Evolutionary conservation across 2,113 vertebrate species (phyloP).

Genomic region (Tachysurus fulvidraco): DNA sequence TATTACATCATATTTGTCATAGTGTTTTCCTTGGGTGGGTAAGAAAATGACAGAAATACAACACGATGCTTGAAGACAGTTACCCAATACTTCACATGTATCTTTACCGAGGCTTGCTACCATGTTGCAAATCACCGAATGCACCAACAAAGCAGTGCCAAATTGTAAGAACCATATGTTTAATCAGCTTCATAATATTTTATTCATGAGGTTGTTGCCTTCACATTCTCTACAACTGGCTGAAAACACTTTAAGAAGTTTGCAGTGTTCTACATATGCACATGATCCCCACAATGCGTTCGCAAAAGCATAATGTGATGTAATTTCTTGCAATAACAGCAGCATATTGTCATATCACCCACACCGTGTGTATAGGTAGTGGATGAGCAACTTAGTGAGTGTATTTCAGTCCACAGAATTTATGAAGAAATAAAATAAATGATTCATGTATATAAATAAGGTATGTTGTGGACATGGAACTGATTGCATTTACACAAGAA

Average conservation of each 20-base stretch:
- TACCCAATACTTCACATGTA: neutral
- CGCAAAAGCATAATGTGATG: constrained; percentile 34
- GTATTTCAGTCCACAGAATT: constrained; percentile 53
- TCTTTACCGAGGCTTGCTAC: neutral
- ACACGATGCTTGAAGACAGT: neutral
- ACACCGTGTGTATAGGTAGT: constrained; percentile 12
- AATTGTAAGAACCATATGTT: constrained; percentile 15
- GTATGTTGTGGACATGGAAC: constrained; percentile 6
- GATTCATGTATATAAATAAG: neutral
- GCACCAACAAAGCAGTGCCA: constrained; percentile 14
- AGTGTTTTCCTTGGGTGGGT: neutral
- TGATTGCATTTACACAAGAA: neutral
- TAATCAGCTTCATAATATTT: constrained; percentile 24
- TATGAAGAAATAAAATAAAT: constrained; percentile 27
- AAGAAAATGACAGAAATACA: neutral
- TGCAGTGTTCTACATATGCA: constrained; percentile 23
- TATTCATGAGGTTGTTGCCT: constrained; percentile 48
- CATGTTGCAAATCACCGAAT: constrained; percentile 4
- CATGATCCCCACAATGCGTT: constrained; percentile 20
- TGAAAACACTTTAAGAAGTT: constrained; percentile 31
- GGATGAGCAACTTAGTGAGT: constrained; percentile 25
- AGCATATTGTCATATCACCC: constrained; percentile 35
- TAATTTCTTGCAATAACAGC: constrained; percentile 38
- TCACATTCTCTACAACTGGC: constrained; percentile 51
- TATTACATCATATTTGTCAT: constrained; percentile 6